These are phyloP conservation scores for Cydia amplana DNA, from an alignment of 1,140 invertebrate genomes.

Conservation along the genomic window DNA sequence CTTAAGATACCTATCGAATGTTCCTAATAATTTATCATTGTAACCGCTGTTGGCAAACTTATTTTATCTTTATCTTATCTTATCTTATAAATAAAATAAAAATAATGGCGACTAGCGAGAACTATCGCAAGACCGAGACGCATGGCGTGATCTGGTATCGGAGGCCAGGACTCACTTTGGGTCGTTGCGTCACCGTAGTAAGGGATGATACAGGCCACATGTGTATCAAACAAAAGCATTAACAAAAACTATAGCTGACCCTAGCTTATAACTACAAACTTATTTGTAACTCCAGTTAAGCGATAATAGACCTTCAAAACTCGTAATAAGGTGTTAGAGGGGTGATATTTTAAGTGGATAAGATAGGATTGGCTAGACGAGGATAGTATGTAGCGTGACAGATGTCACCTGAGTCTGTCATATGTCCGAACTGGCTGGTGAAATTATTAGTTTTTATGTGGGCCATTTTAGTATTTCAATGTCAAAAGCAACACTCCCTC, in stretches of 20 bases:
- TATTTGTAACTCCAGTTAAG: neutral
- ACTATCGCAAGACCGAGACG: too few relatives aligned
- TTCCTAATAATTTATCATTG: too few relatives aligned
- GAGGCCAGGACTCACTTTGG: too few relatives aligned
- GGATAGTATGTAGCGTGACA: slow-evolving; percentile 23
- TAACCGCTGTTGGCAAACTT: too few relatives aligned
- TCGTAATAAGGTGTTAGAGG: neutral
- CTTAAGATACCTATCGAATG: too few relatives aligned
- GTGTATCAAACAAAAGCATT: neutral
- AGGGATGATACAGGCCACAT: neutral
- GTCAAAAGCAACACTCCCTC: too few relatives aligned
- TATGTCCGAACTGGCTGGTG: neutral
- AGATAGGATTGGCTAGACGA: neutral
- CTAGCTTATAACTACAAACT: neutral
- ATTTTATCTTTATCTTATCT: too few relatives aligned
- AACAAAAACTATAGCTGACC: slow-evolving; percentile 7
- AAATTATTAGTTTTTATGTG: neutral
- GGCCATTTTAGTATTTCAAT: too few relatives aligned
- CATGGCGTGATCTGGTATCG: too few relatives aligned
- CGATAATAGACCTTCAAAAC: neutral
- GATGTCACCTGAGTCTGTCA: slow-evolving; percentile 30
- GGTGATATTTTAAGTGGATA: neutral
- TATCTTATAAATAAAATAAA: too few relatives aligned
- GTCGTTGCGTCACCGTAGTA: too few relatives aligned
- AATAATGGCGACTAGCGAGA: too few relatives aligned